A percentile compares a stretch with the other conserved stretches of the same genome.
Evolutionary conservation across 2,797 vertebrate species (phyloP).

Genomic region (Urosaurus nigricauda): DNA sequence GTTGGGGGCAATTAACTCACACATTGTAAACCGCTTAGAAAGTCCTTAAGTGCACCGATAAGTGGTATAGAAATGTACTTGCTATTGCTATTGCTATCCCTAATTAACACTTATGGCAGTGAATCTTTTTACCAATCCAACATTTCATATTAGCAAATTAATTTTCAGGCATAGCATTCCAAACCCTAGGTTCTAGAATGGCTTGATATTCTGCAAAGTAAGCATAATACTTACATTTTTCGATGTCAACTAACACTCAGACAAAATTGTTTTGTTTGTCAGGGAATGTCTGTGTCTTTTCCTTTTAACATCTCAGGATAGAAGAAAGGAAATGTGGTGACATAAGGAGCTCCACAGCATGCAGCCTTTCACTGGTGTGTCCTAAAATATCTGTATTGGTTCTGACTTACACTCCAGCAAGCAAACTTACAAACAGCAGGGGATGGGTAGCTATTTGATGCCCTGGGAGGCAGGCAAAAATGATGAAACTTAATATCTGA

Average conservation of each 20-base stretch:
- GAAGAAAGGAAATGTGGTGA: conserved; percentile 44
- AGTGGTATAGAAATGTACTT: no score
- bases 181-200: no score
- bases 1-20: no score
- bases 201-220: background rate
- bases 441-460: conserved; percentile 63
- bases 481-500: conserved; percentile 69
- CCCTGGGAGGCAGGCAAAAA: conserved; percentile 60
- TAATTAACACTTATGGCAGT: no score
- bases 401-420: conserved; percentile 60
- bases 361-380: conserved; percentile 33
- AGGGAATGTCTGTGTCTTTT: conserved; percentile 30
- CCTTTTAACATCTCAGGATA: conserved; percentile 36
- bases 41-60: no score
- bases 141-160: no score
- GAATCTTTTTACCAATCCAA: no score
- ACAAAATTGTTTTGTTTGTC: conserved; percentile 51
- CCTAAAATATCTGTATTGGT: conserved; percentile 59
- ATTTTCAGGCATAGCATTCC: no score
- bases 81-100: no score
- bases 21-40: no score
- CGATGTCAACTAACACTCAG: conserved; percentile 30
- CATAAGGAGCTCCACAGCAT: conserved; percentile 28
- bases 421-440: conserved; percentile 57
- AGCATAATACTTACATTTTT: background rate